phyloP scores from a whole-genome alignment of 2,113 vertebrate species.

The Passerina amoena region DNA sequence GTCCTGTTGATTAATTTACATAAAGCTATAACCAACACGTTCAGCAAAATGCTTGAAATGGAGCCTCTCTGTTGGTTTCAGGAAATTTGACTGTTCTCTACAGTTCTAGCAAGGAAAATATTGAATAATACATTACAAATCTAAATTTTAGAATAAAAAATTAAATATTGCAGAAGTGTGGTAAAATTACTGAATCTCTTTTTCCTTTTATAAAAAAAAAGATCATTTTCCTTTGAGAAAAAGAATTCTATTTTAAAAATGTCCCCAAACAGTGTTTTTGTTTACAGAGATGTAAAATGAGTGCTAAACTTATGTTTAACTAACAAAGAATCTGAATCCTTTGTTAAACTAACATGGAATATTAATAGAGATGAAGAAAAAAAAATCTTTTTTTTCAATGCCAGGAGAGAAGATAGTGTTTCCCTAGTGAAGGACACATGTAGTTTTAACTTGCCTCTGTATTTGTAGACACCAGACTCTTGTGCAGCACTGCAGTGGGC shows the following conservation, averaged over 20 bases:
- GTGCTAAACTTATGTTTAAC: not conserved
- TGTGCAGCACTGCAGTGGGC: not conserved
- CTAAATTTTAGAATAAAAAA: not conserved
- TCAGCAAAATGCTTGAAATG: not conserved
- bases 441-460: not conserved
- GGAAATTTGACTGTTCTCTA: not conserved
- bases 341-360: not conserved
- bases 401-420: not conserved
- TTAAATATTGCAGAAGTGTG: not conserved
- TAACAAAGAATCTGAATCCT: not conserved
- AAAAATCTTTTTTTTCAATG: not conserved
- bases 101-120: not conserved
- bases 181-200: not conserved
- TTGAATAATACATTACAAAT: not conserved
- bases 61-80: not conserved
- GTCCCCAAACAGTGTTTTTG: not conserved
- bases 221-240: not conserved
- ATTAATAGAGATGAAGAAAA: not conserved
- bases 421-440: rapidly evolving
- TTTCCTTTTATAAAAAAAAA: not conserved
- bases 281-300: not conserved
- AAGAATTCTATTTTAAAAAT: not conserved
- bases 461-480: not conserved
- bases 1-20: not conserved
- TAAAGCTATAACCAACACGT: not conserved